Base-by-base conservation (phyloP, 1,140 invertebrate genomes). In the Zaprionus taronus region DNA sequence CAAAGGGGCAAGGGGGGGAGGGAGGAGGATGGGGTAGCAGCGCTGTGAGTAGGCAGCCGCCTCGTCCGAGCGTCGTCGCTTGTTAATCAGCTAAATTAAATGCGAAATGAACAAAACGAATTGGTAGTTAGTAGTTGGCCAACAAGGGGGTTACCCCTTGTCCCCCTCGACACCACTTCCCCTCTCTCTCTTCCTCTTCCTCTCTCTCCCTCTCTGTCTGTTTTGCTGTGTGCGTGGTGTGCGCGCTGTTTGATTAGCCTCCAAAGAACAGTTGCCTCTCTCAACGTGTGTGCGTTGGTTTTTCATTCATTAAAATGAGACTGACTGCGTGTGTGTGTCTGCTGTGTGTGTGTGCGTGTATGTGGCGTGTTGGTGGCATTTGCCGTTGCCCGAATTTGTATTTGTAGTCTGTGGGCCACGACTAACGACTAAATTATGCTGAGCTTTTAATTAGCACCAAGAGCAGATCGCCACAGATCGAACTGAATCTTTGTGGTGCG, bases 11-110 rank as follows among this genome's bases (percentile, higher is more conserved):
- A 6, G 5, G 4, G 20, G 9, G 5, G 53, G 57, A 49, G 28
- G 47, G 2, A 22, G 22, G 24, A 24, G 24, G 4, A 24, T 24
- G 15, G 11, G 17, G 9, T 31, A 3, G 9, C 24, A 36, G 20
- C 31, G 28, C 47, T 17, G 6, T 47, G 53, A 56, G 62, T 53
- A 67, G 70, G 63, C 55, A 55, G 64, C 36, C 58, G 20, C 56
- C 26, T 44, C 41, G 41, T 64, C 47, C 28, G 44, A 64, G 47
- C 28, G 15, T 24, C 66, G 61, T 57, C 38, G 81, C 84, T 89
- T 77, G 84, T 89, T 89, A 89, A 89, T 89, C 85, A 89, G 84
- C 83, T 90, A 89, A 89, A 89, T 89, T 89, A 89, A 89, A 89
- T 89, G 84, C 85, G 84, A 89, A 89, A 89, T 89, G 81, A 87